Conservation (phyloP, 1,140 invertebrate genomes). For the Micrasema minimum region DNA sequence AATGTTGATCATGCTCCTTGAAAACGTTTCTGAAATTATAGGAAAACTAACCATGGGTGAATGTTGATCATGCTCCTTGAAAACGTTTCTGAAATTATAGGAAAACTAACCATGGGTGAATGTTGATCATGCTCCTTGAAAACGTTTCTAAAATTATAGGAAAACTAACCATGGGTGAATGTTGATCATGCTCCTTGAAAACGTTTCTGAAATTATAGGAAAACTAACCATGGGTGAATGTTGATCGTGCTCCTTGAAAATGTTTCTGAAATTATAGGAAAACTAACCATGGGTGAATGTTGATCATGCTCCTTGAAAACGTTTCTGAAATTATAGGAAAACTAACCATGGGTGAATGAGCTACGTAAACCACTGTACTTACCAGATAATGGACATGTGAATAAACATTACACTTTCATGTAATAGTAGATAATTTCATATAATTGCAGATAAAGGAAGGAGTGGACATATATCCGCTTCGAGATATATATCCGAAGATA, state of each 20-base stretch:
- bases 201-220: conserved; percentile 45
- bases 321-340: conserved; percentile 44
- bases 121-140: conserved; percentile 49
- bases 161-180: conserved; percentile 31
- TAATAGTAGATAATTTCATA: no score
- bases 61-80: conserved; percentile 50
- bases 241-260: conserved; percentile 48
- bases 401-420: no score
- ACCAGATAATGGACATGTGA: no score
- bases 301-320: conserved; percentile 49
- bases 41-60: conserved; percentile 32
- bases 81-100: conserved; percentile 44
- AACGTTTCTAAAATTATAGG: conserved; percentile 44
- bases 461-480: no score
- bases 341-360: conserved; percentile 2
- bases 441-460: no score
- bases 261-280: conserved; percentile 45
- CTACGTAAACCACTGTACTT: no score
- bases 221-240: conserved; percentile 31
- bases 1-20: conserved; percentile 50
- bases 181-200: conserved; percentile 47
- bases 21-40: conserved; percentile 44
- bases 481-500: no score
- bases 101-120: conserved; percentile 34
- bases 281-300: conserved; percentile 22